Percentiles rank a stretch among this genome's conserved stretches.
phyloP scores from a whole-genome alignment of 2,113 vertebrate species.

The Rana temporaria region DNA sequence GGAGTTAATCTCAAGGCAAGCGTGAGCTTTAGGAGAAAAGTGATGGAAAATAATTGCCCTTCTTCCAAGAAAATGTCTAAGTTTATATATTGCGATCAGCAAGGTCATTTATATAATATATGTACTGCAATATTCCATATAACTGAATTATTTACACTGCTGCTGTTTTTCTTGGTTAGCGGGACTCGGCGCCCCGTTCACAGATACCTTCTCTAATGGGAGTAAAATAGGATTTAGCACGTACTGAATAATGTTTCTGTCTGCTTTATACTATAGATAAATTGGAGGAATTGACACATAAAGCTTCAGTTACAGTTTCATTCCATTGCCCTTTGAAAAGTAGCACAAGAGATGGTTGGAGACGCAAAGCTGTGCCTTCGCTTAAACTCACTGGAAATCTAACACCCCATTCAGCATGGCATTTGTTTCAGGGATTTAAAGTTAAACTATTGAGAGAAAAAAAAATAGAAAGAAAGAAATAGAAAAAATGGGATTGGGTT shows the following conservation, averaged over 20 bases:
- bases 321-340: constrained; percentile 50
- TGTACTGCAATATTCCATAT: constrained; percentile 53
- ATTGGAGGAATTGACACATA: constrained; percentile 55
- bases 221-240: constrained; percentile 58
- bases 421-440: constrained; percentile 23
- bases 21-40: constrained; percentile 12
- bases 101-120: constrained; percentile 55
- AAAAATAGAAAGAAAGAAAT: too few relatives aligned
- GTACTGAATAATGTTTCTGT: constrained; percentile 56
- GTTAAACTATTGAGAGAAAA: too few relatives aligned
- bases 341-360: constrained; percentile 38
- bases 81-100: constrained; percentile 52
- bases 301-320: constrained; percentile 55
- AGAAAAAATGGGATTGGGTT: too few relatives aligned
- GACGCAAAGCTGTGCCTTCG: constrained; percentile 1
- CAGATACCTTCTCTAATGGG: constrained; percentile 55
- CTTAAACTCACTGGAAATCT: constrained; percentile 18
- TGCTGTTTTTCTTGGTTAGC: constrained; percentile 56
- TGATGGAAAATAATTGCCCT: constrained; percentile 44
- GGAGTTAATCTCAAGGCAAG: constrained; percentile 20
- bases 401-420: constrained; percentile 36
- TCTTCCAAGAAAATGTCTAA: constrained; percentile 45
- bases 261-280: constrained; percentile 56
- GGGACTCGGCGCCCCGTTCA: constrained; percentile 16
- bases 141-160: constrained; percentile 56